Conservation (phyloP, 1,140 invertebrate genomes). For the Drosophila kohkoa region DNA sequence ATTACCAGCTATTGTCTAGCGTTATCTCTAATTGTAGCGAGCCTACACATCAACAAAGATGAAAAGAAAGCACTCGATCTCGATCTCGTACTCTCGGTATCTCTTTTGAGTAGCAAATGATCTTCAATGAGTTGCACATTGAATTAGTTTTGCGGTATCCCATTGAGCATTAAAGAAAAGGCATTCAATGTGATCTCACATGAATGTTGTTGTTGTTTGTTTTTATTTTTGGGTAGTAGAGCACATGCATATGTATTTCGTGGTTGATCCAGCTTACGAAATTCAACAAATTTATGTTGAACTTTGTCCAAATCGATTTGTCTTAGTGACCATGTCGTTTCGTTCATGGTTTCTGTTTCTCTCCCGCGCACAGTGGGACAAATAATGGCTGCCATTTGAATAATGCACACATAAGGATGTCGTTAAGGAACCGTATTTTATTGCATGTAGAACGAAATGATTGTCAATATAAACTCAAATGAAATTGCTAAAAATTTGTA, state of each 20-base stretch:
- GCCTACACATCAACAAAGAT: not conserved
- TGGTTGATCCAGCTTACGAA: slow-evolving; percentile 33
- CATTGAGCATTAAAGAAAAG: slow-evolving; percentile 10
- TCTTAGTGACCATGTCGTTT: slow-evolving; percentile 38
- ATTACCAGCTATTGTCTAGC: slow-evolving; percentile 1
- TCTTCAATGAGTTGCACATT: slow-evolving; percentile 21
- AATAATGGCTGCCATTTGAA: not conserved
- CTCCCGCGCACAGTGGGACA: slow-evolving; percentile 24
- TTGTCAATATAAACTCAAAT: not conserved
- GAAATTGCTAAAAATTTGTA: not conserved
- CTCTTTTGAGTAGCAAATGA: slow-evolving; percentile 14
- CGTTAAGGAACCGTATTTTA: not conserved
- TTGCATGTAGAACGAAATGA: not conserved
- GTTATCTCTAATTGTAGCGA: not conserved
- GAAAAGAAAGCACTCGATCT: not conserved
- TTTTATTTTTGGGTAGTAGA: not conserved
- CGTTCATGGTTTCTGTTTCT: slow-evolving; percentile 5
- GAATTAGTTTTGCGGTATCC: slow-evolving; percentile 17
- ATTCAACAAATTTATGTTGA: slow-evolving; percentile 32
- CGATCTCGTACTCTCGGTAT: not conserved
- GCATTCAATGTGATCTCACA: slow-evolving; percentile 1
- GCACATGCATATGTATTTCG: slow-evolving; percentile 20
- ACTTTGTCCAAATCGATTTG: slow-evolving; percentile 44
- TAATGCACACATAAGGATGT: not conserved
- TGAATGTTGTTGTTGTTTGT: not conserved